Conservation (phyloP, 2,113 vertebrate species). For the Entelurus aequoreus region DNA sequence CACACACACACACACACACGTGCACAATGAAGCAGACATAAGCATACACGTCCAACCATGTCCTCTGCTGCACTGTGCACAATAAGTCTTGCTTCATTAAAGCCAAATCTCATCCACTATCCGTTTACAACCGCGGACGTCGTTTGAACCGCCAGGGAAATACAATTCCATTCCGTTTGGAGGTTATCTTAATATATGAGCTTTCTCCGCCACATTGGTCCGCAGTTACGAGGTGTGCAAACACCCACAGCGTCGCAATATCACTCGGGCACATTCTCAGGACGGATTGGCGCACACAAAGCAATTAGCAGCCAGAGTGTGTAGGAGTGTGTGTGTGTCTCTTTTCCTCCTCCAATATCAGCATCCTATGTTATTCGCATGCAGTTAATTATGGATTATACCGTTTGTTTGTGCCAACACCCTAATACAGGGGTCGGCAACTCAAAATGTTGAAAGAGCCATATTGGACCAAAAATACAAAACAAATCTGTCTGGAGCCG, state of each 20-base stretch:
- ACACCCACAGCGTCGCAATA: constrained; percentile 66
- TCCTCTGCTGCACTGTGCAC: constrained; percentile 55
- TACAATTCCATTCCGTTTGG: constrained; percentile 70
- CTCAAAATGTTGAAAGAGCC: too few relatives aligned
- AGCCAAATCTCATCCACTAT: constrained; percentile 72
- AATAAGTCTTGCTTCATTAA: constrained; percentile 77
- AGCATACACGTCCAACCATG: constrained; percentile 22
- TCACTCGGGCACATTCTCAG: constrained; percentile 52
- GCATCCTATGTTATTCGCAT: constrained; percentile 46
- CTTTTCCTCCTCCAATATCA: constrained; percentile 42
- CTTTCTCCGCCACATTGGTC: constrained; percentile 66
- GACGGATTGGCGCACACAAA: constrained; percentile 61
- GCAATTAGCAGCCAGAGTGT: constrained; percentile 67
- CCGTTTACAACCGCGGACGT: constrained; percentile 70
- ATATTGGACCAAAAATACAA: too few relatives aligned
- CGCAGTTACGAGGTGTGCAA: constrained; percentile 66
- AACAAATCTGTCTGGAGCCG: too few relatives aligned
- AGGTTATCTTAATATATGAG: constrained; percentile 74
- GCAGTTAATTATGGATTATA: constrained; percentile 34
- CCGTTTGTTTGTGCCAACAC: constrained; percentile 33
- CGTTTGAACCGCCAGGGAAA: constrained; percentile 70
- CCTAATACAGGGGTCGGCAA: constrained; percentile 9
- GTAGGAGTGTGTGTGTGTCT: constrained; percentile 10
- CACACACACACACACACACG: constrained; percentile 6
- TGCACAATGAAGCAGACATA: not conserved